Conservation (phyloP, 2,888 invertebrate genomes). For the Agriopis marginaria region DNA sequence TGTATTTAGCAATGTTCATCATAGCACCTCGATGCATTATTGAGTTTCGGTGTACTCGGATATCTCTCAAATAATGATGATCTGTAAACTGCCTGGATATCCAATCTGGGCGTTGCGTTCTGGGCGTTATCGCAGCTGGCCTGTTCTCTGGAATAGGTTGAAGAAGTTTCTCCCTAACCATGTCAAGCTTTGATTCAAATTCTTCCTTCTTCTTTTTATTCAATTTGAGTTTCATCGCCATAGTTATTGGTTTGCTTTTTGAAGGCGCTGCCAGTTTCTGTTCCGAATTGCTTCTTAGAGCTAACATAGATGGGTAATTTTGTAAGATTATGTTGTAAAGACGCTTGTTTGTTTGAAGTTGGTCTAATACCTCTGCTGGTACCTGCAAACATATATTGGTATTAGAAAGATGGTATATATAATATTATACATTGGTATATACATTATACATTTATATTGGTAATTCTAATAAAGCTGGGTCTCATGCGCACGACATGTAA, state of each 20-base stretch:
- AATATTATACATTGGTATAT: no score
- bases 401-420: background rate
- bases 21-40: constrained; percentile 95
- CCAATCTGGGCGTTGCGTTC: constrained; percentile 72
- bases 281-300: constrained; percentile 88
- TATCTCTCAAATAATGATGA: constrained; percentile 90
- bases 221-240: constrained; percentile 88
- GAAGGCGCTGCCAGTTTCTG: constrained; percentile 83
- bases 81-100: constrained; percentile 84
- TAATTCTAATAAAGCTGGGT: no score
- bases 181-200: constrained; percentile 76
- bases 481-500: no score
- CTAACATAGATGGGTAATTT: constrained; percentile 90
- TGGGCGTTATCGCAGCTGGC: constrained; percentile 63
- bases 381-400: constrained; percentile 77
- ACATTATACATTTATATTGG: no score
- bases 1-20: constrained; percentile 94
- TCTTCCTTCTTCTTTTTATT: constrained; percentile 72
- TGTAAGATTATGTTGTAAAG: constrained; percentile 90
- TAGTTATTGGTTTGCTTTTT: constrained; percentile 85
- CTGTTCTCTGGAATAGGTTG: constrained; percentile 81
- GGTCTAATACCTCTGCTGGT: constrained; percentile 90
- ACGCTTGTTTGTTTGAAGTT: constrained; percentile 87
- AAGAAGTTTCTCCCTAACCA: constrained; percentile 72
- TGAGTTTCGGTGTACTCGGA: constrained; percentile 92